phyloP scores from a whole-genome alignment of 2,888 invertebrate genomes.

The Eupithecia centaureata region DNA sequence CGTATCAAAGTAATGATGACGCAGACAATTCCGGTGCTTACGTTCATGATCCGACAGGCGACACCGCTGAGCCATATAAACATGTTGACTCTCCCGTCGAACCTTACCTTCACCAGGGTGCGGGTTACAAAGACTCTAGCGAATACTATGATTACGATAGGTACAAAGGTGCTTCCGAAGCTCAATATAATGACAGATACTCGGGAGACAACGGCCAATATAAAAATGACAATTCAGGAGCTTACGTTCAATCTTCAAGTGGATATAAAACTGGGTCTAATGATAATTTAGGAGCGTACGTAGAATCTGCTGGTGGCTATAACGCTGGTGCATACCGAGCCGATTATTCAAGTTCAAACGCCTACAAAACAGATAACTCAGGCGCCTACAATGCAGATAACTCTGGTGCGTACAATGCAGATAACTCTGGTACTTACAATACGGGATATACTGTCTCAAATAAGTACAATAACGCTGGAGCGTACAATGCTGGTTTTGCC shows the following conservation, averaged over 20 bases:
- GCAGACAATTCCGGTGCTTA: slow-evolving; percentile 74
- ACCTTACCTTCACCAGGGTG: slow-evolving; percentile 68
- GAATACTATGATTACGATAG: slow-evolving; percentile 57
- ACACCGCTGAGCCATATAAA: slow-evolving; percentile 73
- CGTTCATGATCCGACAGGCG: slow-evolving; percentile 77
- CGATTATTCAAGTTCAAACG: slow-evolving; percentile 38
- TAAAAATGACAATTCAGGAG: slow-evolving; percentile 61
- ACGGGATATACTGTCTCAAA: slow-evolving; percentile 20
- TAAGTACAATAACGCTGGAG: slow-evolving; percentile 38
- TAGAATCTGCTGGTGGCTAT: slow-evolving; percentile 34
- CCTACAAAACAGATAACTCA: slow-evolving; percentile 9
- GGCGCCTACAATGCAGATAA: slow-evolving; percentile 21
- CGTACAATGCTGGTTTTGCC: slow-evolving; percentile 22
- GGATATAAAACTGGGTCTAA: slow-evolving; percentile 46
- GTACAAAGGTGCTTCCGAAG: slow-evolving; percentile 54
- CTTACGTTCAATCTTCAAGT: slow-evolving; percentile 48
- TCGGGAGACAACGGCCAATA: slow-evolving; percentile 55
- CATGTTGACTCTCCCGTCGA: slow-evolving; percentile 67
- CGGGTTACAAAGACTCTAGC: slow-evolving; percentile 60
- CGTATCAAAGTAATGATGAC: slow-evolving; percentile 55
- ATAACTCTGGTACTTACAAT: slow-evolving; percentile 26
- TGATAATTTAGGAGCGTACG: slow-evolving; percentile 45
- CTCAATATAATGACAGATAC: slow-evolving; percentile 42
- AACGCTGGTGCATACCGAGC: slow-evolving; percentile 23
- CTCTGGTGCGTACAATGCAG: slow-evolving; percentile 16